These are phyloP conservation scores for Echeneis naucrates DNA, from an alignment of 2,797 vertebrate species.

Conservation along the genomic window DNA sequence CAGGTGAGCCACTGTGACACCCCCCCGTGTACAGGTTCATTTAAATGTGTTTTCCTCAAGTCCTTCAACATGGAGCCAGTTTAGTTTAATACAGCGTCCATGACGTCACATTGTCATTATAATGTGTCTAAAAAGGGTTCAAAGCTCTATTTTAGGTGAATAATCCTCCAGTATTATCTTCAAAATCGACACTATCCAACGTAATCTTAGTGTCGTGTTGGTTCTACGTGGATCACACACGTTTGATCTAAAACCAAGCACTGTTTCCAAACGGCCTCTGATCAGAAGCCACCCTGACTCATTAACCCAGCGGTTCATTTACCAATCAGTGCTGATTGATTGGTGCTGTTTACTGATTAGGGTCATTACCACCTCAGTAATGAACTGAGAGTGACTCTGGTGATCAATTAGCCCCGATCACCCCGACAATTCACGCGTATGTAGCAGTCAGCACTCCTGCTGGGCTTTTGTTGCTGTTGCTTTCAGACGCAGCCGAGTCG, in stretches of 20 bases:
- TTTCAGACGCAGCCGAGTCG: conserved; percentile 67
- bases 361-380: conserved; percentile 69
- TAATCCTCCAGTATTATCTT: not conserved
- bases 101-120: no score
- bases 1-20: no score
- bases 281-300: not conserved
- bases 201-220: not conserved
- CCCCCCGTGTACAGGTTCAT: not conserved
- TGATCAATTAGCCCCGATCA: conserved; percentile 70
- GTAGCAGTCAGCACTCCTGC: conserved; percentile 36
- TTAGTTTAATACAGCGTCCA: not conserved
- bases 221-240: not conserved
- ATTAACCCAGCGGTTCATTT: conserved; percentile 12
- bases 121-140: no score
- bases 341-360: conserved; percentile 47
- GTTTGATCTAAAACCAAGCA: not conserved
- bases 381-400: conserved; percentile 53
- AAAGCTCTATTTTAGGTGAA: not conserved
- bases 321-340: conserved; percentile 42
- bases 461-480: conserved; percentile 63
- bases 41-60: not conserved
- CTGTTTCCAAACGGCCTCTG: no score
- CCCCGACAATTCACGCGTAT: conserved; percentile 50
- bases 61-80: not conserved
- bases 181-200: not conserved